A percentile compares a stretch with the other conserved stretches of the same genome.
Conservation (phyloP, 2,888 invertebrate species). For the Serrognathus titanus region DNA sequence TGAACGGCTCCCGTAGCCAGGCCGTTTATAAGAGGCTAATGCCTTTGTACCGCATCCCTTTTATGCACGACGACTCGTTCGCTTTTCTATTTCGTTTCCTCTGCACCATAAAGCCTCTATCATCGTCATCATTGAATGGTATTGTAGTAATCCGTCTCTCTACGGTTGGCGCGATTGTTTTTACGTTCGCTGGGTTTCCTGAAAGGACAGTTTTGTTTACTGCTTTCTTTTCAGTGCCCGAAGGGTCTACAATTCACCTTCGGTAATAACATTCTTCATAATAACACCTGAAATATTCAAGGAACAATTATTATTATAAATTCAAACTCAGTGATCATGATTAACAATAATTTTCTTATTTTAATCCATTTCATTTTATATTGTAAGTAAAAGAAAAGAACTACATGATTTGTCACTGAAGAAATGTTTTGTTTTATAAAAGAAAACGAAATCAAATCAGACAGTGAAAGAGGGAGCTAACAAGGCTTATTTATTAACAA, state of each 20-base stretch:
- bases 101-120: conserved; percentile 34
- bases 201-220: conserved; percentile 20
- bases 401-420: too few species aligned
- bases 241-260: background rate
- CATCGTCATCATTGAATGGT: conserved; percentile 35
- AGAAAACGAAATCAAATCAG: too few species aligned
- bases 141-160: conserved; percentile 34
- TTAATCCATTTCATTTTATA: too few species aligned
- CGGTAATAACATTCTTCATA: too few species aligned
- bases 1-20: conserved; percentile 36
- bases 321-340: too few species aligned
- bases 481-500: background rate
- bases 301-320: too few species aligned
- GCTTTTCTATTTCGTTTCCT: conserved; percentile 39
- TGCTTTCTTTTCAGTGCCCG: conserved; percentile 13
- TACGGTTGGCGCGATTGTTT: conserved; percentile 29
- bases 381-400: too few species aligned
- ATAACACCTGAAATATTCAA: too few species aligned
- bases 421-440: too few species aligned
- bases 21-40: conserved; percentile 40
- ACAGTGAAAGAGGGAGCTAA: too few species aligned
- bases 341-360: too few species aligned
- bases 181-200: conserved; percentile 25
- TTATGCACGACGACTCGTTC: conserved; percentile 33
- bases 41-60: conserved; percentile 40